These are phyloP conservation scores for Amphipyra tragopoginis DNA, from an alignment of 2,888 invertebrate genomes.

Conservation along the genomic window DNA sequence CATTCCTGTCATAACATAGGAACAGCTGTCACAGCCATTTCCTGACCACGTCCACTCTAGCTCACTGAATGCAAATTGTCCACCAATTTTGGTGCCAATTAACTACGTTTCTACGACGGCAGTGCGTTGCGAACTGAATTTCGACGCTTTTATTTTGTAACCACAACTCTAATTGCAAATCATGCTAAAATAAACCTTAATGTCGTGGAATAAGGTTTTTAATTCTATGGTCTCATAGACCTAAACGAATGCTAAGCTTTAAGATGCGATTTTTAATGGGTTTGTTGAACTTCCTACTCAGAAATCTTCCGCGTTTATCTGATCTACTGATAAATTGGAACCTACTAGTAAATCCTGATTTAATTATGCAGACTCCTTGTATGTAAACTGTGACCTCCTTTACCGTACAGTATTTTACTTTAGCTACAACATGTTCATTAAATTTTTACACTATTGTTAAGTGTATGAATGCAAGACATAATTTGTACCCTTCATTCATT, in stretches of 20 bases:
- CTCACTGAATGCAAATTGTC: conserved; percentile 61
- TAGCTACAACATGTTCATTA: conserved; percentile 3
- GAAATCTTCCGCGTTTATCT: conserved; percentile 63
- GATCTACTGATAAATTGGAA: conserved; percentile 45
- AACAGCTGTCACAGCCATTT: conserved; percentile 60
- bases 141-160: conserved; percentile 59
- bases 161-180: conserved; percentile 22
- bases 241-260: conserved; percentile 46
- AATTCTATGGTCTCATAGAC: conserved; percentile 23
- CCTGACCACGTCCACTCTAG: conserved; percentile 55
- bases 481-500: conserved; percentile 5
- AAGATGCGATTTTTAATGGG: conserved; percentile 71
- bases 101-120: conserved; percentile 59
- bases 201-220: conserved; percentile 32
- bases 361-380: background rate
- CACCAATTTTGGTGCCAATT: conserved; percentile 60
- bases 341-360: conserved; percentile 11
- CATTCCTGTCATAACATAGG: conserved; percentile 52
- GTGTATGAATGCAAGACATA: conserved; percentile 16
- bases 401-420: background rate
- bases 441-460: conserved; percentile 21
- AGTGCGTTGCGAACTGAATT: conserved; percentile 64
- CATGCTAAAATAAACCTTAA: conserved; percentile 50
- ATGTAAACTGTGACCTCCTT: background rate
- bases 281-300: conserved; percentile 72